phyloP scores from a whole-genome alignment of 2,888 invertebrate genomes.

The Hirtodrosophila duncani region DNA sequence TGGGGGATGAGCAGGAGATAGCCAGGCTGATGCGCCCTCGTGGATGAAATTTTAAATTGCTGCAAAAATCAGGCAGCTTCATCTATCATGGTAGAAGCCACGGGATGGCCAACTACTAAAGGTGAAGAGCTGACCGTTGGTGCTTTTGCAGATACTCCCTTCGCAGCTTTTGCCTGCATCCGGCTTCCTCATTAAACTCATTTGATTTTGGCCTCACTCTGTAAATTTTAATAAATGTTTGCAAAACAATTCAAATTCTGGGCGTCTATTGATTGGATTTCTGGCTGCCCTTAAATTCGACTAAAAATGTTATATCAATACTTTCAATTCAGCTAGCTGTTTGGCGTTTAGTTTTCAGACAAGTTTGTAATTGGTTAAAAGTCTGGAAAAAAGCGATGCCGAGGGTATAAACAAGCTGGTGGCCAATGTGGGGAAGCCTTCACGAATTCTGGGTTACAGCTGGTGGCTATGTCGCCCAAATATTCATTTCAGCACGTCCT shows the following conservation, averaged over 20 bases:
- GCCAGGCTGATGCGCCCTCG: constrained; percentile 15
- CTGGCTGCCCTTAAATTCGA: constrained; percentile 4
- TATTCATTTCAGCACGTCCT: too few relatives aligned
- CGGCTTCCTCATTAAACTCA: too few relatives aligned
- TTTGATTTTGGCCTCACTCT: constrained; percentile 20
- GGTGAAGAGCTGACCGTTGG: neutral
- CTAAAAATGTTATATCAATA: constrained; percentile 12
- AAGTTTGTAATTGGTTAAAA: constrained; percentile 31
- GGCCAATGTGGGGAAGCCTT: too few relatives aligned
- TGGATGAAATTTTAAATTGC: constrained; percentile 40
- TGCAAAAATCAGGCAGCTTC: constrained; percentile 34
- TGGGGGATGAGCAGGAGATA: constrained; percentile 1
- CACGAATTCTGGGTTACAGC: too few relatives aligned
- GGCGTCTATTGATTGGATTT: neutral
- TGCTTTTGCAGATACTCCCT: too few relatives aligned
- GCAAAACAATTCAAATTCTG: too few relatives aligned
- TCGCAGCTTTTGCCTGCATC: constrained; percentile 24
- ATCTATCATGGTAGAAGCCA: constrained; percentile 40
- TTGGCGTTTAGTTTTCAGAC: constrained; percentile 15
- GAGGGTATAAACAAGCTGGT: neutral
- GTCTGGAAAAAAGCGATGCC: too few relatives aligned
- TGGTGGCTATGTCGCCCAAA: too few relatives aligned
- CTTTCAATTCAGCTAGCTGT: constrained; percentile 18
- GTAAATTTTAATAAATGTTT: constrained; percentile 1
- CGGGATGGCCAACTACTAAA: too few relatives aligned